Conservation (phyloP, 2,888 invertebrate species). For the Peribatodes rhomboidaria region DNA sequence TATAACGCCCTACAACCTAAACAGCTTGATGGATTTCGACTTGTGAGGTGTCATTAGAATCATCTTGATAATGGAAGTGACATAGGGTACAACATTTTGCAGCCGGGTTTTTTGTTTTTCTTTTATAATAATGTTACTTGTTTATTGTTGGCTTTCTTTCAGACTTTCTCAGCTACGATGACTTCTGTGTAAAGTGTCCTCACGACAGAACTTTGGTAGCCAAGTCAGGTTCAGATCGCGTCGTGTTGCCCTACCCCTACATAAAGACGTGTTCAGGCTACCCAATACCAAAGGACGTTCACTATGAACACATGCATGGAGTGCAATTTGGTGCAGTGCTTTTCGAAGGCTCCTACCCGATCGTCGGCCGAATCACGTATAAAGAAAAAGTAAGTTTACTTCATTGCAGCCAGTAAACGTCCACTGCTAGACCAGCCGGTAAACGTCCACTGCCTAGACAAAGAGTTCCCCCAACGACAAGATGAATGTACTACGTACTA, state of each 20-base stretch:
- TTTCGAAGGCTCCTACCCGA: constrained; percentile 70
- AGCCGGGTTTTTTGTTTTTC: no score
- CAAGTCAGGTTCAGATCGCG: constrained; percentile 68
- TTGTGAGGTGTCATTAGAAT: no score
- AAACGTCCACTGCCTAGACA: no score
- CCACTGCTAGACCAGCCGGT: no score
- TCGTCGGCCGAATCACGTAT: constrained; percentile 70
- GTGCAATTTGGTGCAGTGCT: constrained; percentile 74
- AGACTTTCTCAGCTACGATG: constrained; percentile 29
- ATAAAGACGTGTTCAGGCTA: constrained; percentile 68
- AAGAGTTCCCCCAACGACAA: no score
- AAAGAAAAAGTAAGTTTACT: constrained; percentile 60
- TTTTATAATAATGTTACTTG: no score
- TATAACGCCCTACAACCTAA: no score
- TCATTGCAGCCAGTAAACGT: no score
- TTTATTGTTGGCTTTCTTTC: constrained; percentile 23
- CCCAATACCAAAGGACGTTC: constrained; percentile 60
- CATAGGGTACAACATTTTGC: no score
- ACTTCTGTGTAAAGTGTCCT: constrained; percentile 76
- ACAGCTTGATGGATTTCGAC: no score
- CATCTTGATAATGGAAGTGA: no score
- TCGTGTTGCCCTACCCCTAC: constrained; percentile 67
- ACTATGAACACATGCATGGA: constrained; percentile 72
- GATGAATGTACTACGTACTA: no score
- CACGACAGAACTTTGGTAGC: constrained; percentile 75